Evolutionary conservation across 2,797 vertebrate species (phyloP).

Genomic region (Oreochromis mossambicus): DNA sequence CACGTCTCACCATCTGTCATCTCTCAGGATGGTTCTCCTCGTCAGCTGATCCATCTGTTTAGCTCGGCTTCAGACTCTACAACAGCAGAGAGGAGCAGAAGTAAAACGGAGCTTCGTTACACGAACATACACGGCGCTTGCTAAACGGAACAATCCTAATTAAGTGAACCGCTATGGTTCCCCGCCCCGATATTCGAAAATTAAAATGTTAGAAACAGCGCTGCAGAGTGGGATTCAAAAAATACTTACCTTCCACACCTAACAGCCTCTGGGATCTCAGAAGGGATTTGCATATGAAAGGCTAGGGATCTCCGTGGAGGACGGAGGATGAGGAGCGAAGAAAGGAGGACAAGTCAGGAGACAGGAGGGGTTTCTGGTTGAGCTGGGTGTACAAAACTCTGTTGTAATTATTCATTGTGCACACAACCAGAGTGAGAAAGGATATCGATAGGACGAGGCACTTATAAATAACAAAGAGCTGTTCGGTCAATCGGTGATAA

Average conservation of each 20-base stretch:
- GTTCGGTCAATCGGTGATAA: background rate
- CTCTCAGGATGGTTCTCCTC: constrained; percentile 38
- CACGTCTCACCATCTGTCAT: constrained; percentile 55
- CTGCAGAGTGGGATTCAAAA: constrained; percentile 35
- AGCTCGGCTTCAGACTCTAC: constrained; percentile 16
- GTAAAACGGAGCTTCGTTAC: background rate
- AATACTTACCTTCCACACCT: constrained; percentile 47
- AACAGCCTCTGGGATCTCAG: constrained; percentile 30
- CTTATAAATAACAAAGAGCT: background rate
- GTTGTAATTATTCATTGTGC: constrained; percentile 5
- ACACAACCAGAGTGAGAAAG: background rate
- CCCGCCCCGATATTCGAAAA: constrained; percentile 24
- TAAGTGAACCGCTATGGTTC: constrained; percentile 38
- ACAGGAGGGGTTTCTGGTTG: background rate
- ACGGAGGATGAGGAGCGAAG: background rate
- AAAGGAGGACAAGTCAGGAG: background rate
- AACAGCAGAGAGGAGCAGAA: constrained; percentile 33
- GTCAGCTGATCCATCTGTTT: constrained; percentile 63
- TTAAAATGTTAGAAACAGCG: constrained; percentile 8
- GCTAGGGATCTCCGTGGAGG: constrained; percentile 2
- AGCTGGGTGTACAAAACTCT: background rate
- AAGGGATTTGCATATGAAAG: constrained; percentile 62
- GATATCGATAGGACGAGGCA: background rate
- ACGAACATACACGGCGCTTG: constrained; percentile 10
- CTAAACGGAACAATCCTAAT: constrained; percentile 33